Base-by-base conservation (phyloP, 2,113 vertebrate genomes). In the Phocoena phocoena region DNA sequence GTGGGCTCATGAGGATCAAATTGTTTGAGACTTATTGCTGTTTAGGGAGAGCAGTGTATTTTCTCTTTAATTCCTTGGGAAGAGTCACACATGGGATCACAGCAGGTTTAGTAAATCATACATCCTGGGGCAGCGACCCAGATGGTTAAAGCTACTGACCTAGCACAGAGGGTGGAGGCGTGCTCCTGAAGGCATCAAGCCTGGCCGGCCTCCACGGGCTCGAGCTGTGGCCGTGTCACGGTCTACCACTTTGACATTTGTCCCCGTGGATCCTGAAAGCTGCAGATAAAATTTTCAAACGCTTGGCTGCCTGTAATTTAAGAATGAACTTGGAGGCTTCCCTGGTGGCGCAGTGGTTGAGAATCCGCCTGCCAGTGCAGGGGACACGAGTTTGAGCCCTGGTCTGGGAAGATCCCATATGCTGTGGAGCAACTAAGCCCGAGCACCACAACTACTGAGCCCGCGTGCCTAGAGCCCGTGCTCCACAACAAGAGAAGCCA, bases 221-320 rank as follows among this genome's bases (percentile, higher is more conserved):
- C 2, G 10, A 76, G 86, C 83, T 23, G 38, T 83, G 93, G 50
- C 77, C 23, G 5, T 63, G 97, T 97, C 91, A 97, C 2, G 65
- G 77, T 96, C 91, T 67, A 55, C 58, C 70, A 86, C 91, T 77
- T 94, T 88, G 60, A 79, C 89, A 82, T 96, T 97, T 97, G 90
- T 96, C 86, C 92, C 73, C 0, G 7, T 90, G 83, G 94, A 88
- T 92, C 50, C 97, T 97, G 96, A 97, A 97, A 73, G 36, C 68
- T 94, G 91, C 91, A 96, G 97, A 97, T 95, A 98, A 95, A 86
- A 93, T 33, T 95, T 97, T 93, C 91, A 96, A 88, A 95, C 73
- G 65, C 80, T 97, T 88, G 93, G 93, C 76, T 79, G 62, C 65
- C 90, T 92, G 41, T 92, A 95, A 89, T 96, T 95, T 96, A 95